Base-by-base conservation (phyloP, 2,113 vertebrate species). In the Oxyruncus cristatus region DNA sequence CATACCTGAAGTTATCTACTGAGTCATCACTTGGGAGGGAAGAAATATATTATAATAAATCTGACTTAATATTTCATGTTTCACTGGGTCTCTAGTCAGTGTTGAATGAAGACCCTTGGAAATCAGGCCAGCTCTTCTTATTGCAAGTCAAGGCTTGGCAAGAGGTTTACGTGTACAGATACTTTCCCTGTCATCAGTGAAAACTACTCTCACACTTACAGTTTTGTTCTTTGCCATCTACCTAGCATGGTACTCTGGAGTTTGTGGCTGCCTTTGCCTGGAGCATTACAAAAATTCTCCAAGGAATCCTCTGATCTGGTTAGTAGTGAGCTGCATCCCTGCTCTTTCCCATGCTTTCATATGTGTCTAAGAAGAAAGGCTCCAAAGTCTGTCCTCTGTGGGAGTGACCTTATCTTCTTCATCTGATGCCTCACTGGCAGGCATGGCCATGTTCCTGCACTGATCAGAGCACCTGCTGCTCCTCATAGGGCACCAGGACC, bases 321-420 rank as follows among this genome's bases (percentile, higher is more conserved):
- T 55, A 52, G 44, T 5, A 78, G 42, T 28, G 39, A 93, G 7
- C 62, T 27, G 35, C 18, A 74, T 46, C 23, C 44, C 23, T 0
- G 1, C 24, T 92, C 39, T 47, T 84, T 78, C 77, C 84, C 56
- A 35, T 77, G 68, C 8, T 46, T 77, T 81, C 42, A 32, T 1
- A 0, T 50, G 28, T 12, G 23, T 23, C 62, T 47, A 42, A 92
- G 78, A 92, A 81, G 84, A 89, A 89, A 89, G 84, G 42, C 52
- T 85, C 68, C 0, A 3, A 86, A 87, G 35, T 12, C 42, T 91
- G 37, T 74, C 73, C 73, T 81, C 27, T 50, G 63, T 83, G 58
- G 91, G 86, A 92, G 67, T 61, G 49, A 91, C 50, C 20, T 75
- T 92, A 94, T 94, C 93, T 82, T 27, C 66, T 87, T 14, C 39